Conservation (phyloP, 2,797 vertebrate species). For the Micromesistius poutassou region DNA sequence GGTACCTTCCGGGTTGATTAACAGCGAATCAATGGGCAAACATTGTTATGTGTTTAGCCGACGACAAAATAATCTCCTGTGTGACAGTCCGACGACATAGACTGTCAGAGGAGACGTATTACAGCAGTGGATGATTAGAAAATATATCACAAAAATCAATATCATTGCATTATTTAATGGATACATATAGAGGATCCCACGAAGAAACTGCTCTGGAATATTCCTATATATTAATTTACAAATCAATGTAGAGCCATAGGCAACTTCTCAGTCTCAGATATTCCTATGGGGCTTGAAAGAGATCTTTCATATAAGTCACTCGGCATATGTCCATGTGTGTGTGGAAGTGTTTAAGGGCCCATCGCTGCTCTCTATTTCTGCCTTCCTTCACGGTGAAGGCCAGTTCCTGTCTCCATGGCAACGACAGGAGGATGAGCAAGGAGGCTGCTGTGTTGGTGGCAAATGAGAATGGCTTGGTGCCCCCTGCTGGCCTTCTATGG, state of each 20-base stretch:
- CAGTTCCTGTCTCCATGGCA: constrained; percentile 70
- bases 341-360: constrained; percentile 51
- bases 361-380: constrained; percentile 66
- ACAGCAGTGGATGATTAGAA: neutral
- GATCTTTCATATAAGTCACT: neutral
- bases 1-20: neutral
- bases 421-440: constrained; percentile 62
- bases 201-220: neutral
- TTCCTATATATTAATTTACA: neutral
- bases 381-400: constrained; percentile 60
- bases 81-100: neutral
- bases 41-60: neutral
- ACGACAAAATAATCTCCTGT: neutral
- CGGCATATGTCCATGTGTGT: constrained; percentile 19
- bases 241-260: neutral
- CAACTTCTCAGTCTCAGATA: neutral
- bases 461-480: constrained; percentile 58
- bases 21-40: neutral
- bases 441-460: constrained; percentile 31
- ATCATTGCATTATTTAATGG: neutral
- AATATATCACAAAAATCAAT: neutral
- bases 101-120: neutral
- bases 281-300: neutral
- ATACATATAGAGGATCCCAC: no score
- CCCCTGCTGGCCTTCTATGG: constrained; percentile 58